A percentile compares a stretch with the other conserved stretches of the same genome.
Evolutionary conservation across 2,797 vertebrate species (phyloP).

Genomic region (Clarias fuscus): DNA sequence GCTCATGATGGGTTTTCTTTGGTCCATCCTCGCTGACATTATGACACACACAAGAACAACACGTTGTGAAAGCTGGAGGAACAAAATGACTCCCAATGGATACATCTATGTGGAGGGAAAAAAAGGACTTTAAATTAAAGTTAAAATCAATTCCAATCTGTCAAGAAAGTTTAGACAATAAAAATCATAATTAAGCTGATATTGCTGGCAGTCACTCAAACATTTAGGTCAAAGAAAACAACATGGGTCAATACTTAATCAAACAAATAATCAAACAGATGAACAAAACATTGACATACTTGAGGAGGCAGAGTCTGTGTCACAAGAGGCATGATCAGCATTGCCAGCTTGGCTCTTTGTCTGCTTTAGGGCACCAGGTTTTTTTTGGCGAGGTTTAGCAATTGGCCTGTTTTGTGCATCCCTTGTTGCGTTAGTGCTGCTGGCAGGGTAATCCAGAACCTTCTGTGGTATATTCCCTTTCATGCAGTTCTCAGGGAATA

Average conservation of each 20-base stretch:
- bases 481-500: slow-evolving; percentile 47
- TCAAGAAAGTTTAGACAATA: background rate
- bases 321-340: background rate
- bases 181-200: background rate
- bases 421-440: background rate
- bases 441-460: background rate
- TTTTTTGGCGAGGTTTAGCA: slow-evolving; percentile 41
- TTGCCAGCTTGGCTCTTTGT: background rate
- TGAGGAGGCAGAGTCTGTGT: slow-evolving; percentile 9
- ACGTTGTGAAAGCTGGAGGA: slow-evolving; percentile 4
- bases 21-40: slow-evolving; percentile 1
- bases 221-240: background rate
- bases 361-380: background rate
- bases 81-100: background rate
- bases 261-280: background rate
- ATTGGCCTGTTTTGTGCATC: slow-evolving; percentile 22
- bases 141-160: background rate
- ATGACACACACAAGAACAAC: slow-evolving; percentile 44
- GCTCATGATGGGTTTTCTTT: background rate
- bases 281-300: slow-evolving; percentile 26
- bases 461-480: background rate
- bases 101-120: background rate
- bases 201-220: background rate
- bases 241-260: background rate
- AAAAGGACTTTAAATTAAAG: background rate